Base-by-base conservation (phyloP, 2,113 vertebrate genomes). In the Paedocypris sp. region DNA sequence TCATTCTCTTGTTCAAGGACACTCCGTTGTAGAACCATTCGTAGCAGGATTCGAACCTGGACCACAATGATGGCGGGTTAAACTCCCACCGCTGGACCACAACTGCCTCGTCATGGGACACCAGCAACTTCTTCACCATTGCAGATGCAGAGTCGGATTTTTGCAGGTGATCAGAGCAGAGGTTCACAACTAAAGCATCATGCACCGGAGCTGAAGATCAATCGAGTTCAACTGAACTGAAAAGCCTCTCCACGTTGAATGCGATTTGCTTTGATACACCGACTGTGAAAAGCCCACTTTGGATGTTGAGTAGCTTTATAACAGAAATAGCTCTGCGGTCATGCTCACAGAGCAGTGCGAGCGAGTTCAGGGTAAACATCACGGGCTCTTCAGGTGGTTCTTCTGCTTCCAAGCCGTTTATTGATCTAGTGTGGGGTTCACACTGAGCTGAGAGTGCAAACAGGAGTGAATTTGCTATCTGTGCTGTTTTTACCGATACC, bases 101-200 rank as follows among this genome's bases (percentile, higher is more conserved):
- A n/a, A n/a, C n/a, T n/a, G n/a, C n/a, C n/a, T n/a, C n/a, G n/a
- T n/a, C n/a, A n/a, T n/a, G n/a, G n/a, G n/a, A n/a, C n/a, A n/a
- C n/a, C n/a, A n/a, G n/a, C n/a, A n/a, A n/a, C 38, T 57, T 36
- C 41, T 15, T 20, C 61, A 28, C 29, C 16, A 18, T 53, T 35
- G 38, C 29, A 45, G 20, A 52, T 50, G 33, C 13, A 49, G 31
- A 50, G 29, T 38, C 28, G 10, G 54, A 58, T 58, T 43, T 56
- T 43, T 10, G 16, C 26, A 43, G 39, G 39, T 43, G 39, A 43
- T 36, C 7, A 7, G 5, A 31, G 5, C 16, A 42, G 15, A 20
- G 15, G 33, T 41, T 57, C 22, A 58, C 2, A 12, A 12, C 26
- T 18, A 43, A 57, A 43, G 26, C 22, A 39, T 39, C 33, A 23